A percentile compares a stretch with the other conserved stretches of the same genome.
Conservation (phyloP, 1,140 invertebrate genomes). For the Drosophila virilis region DNA sequence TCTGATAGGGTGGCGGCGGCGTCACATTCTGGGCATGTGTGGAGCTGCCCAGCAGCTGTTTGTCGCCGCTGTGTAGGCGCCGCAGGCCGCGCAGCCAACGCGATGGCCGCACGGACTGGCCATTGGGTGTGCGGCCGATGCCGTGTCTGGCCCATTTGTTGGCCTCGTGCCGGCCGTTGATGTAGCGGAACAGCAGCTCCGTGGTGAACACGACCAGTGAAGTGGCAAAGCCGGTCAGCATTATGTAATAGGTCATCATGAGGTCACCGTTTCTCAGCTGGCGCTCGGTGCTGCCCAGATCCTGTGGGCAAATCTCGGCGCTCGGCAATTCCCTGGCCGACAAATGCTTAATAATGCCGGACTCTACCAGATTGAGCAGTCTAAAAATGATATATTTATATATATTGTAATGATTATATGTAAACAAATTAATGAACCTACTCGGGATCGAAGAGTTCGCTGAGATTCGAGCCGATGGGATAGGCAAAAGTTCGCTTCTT, state of each 20-base stretch:
- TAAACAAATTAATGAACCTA: constrained; percentile 83
- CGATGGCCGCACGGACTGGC: constrained; percentile 55
- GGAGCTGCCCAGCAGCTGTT: constrained; percentile 55
- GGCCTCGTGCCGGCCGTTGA: constrained; percentile 67
- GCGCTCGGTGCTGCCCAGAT: constrained; percentile 91
- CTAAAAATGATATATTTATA: constrained; percentile 80
- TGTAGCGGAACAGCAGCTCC: constrained; percentile 86
- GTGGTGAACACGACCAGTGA: constrained; percentile 87
- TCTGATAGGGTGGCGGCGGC: constrained; percentile 85
- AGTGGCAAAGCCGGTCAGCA: constrained; percentile 87
- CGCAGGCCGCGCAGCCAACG: constrained; percentile 61
- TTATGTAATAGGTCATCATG: constrained; percentile 88
- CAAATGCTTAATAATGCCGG: constrained; percentile 89
- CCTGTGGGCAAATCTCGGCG: constrained; percentile 90
- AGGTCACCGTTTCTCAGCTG: constrained; percentile 88
- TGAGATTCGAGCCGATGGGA: constrained; percentile 86
- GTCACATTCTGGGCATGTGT: constrained; percentile 56
- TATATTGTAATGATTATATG: background rate
- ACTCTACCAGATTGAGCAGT: constrained; percentile 88
- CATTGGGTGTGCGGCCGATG: constrained; percentile 66
- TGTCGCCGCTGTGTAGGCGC: constrained; percentile 42
- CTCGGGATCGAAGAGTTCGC: constrained; percentile 87
- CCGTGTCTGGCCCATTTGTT: constrained; percentile 73
- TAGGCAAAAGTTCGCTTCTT: constrained; percentile 89
- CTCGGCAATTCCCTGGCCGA: constrained; percentile 87